Conservation (phyloP, 2,797 vertebrate genomes). For the Microcaecilia unicolor region DNA sequence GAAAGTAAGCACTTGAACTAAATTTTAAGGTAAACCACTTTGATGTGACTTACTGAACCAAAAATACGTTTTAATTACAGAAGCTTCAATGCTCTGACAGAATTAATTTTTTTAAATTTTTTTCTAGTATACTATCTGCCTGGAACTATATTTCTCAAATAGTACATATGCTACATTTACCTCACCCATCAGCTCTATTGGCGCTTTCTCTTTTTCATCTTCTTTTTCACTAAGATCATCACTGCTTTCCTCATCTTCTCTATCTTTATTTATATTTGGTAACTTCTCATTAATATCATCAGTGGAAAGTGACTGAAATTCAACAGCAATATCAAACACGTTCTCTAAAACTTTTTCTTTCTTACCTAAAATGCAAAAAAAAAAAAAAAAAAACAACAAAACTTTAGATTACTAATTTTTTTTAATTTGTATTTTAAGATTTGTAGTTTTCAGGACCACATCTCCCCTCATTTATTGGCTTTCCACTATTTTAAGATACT, state of each 20-base stretch:
- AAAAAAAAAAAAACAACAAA: too few species aligned
- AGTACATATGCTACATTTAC: constrained; percentile 15
- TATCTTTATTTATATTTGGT: background rate
- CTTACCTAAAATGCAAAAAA: constrained; percentile 20
- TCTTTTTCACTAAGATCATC: constrained; percentile 6
- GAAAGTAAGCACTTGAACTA: too few species aligned
- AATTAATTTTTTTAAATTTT: background rate
- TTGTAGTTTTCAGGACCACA: too few species aligned
- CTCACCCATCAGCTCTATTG: constrained; percentile 44
- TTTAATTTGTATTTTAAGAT: too few species aligned
- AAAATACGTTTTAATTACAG: too few species aligned
- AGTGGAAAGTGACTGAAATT: background rate
- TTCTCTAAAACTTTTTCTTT: constrained; percentile 15
- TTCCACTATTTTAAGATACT: too few species aligned
- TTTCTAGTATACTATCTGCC: background rate
- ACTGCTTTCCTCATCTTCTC: constrained; percentile 12
- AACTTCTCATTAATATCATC: constrained; percentile 4
- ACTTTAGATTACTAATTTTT: constrained; percentile 1
- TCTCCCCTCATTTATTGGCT: too few species aligned
- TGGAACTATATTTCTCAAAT: background rate
- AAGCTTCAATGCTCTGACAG: too few species aligned
- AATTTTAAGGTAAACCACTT: too few species aligned
- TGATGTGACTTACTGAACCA: too few species aligned
- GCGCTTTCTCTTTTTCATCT: constrained; percentile 15
- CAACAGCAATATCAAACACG: background rate